Percentiles rank a stretch among this genome's conserved stretches.
Conservation (phyloP, 2,888 invertebrate genomes). For the Drosophila planitibia region DNA sequence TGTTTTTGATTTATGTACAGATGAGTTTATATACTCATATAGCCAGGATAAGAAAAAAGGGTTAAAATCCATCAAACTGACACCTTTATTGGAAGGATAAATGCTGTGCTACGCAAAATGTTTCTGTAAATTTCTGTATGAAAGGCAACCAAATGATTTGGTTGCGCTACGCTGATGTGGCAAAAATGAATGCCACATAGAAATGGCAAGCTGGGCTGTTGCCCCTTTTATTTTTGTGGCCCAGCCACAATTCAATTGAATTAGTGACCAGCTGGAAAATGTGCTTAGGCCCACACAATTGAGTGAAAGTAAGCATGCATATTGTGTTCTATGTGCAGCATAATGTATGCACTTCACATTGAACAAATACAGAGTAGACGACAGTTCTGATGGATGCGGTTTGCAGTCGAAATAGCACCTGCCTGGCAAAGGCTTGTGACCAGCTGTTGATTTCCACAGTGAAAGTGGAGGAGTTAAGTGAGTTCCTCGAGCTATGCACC, state of each 20-base stretch:
- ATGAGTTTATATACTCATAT: not conserved
- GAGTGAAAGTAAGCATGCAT: constrained; percentile 33
- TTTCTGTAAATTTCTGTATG: constrained; percentile 26
- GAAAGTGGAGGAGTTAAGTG: constrained; percentile 10
- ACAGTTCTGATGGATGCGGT: constrained; percentile 60
- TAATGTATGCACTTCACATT: constrained; percentile 68
- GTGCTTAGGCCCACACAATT: constrained; percentile 52
- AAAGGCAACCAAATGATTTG: constrained; percentile 43
- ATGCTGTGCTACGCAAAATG: constrained; percentile 40
- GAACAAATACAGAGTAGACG: constrained; percentile 35
- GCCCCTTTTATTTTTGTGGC: constrained; percentile 29
- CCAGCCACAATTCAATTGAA: constrained; percentile 57
- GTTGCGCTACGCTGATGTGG: constrained; percentile 56
- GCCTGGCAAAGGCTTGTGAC: constrained; percentile 50
- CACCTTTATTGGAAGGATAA: constrained; percentile 52
- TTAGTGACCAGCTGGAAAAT: constrained; percentile 70
- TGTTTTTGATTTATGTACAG: constrained; percentile 27
- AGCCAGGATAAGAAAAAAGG: constrained; percentile 38
- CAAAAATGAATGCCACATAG: constrained; percentile 42
- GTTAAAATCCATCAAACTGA: constrained; percentile 39
- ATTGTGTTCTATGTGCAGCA: constrained; percentile 32
- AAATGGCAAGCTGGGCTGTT: constrained; percentile 28
- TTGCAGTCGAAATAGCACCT: constrained; percentile 49
- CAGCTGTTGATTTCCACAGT: constrained; percentile 47
- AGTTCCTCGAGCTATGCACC: constrained; percentile 5